Conservation (phyloP, 2,113 vertebrate species). For the Notiomystis cincta region DNA sequence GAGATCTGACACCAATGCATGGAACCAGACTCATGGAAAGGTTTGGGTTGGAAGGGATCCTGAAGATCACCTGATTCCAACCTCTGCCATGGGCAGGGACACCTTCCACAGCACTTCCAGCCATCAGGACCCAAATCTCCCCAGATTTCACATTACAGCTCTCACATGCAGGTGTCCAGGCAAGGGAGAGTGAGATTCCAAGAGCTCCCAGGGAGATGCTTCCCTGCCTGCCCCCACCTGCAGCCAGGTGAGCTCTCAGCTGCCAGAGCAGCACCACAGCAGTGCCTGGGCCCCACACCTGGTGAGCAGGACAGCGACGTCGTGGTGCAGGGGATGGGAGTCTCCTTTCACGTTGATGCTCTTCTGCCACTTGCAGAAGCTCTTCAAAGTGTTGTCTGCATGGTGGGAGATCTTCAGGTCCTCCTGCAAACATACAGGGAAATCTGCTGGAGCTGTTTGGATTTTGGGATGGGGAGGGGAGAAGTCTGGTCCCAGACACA, state of each 20-base stretch:
- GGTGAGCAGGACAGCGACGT: conserved; percentile 91
- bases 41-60: background rate
- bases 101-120: background rate
- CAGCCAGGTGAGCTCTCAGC: background rate
- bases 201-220: rapidly evolving
- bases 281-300: conserved; percentile 64
- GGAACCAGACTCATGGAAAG: background rate
- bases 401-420: conserved; percentile 93
- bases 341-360: conserved; percentile 89
- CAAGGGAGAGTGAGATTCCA: background rate
- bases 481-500: background rate
- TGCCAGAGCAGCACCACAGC: background rate
- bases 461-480: background rate
- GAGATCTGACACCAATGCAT: background rate
- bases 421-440: conserved; percentile 68
- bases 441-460: background rate
- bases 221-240: background rate
- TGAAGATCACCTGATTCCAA: background rate
- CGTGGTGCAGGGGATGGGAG: conserved; percentile 86
- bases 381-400: conserved; percentile 89
- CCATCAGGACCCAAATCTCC: background rate
- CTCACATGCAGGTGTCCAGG: background rate
- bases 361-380: conserved; percentile 98
- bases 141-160: background rate
- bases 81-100: background rate